These are phyloP conservation scores for Agrilus planipennis DNA, from an alignment of 1,140 invertebrate genomes.

Conservation along the genomic window DNA sequence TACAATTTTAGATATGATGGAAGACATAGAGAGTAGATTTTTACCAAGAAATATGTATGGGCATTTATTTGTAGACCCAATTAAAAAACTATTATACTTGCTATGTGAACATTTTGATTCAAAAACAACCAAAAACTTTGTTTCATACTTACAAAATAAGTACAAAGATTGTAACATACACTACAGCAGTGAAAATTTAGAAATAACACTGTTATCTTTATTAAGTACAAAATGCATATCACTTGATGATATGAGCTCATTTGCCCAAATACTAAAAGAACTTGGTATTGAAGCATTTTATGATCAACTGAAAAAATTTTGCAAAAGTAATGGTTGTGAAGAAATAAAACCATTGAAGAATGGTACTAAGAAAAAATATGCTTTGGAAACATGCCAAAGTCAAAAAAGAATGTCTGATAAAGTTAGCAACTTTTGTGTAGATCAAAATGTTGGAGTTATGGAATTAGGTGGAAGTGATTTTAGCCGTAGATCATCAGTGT, in stretches of 20 bases:
- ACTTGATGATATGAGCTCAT: conserved; percentile 13
- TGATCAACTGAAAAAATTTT: conserved; percentile 8
- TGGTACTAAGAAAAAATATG: too few relatives aligned
- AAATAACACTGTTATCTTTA: conserved; percentile 23
- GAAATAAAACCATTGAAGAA: conserved; percentile 8
- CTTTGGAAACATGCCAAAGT: too few relatives aligned
- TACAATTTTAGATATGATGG: conserved; percentile 17
- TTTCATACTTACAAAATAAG: too few relatives aligned
- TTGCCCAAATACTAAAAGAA: conserved; percentile 16
- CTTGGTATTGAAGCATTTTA: conserved; percentile 16
- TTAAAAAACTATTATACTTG: conserved; percentile 18
- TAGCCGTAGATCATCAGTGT: too few relatives aligned
- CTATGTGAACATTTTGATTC: conserved; percentile 20
- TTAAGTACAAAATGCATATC: conserved; percentile 15
- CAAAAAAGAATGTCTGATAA: too few relatives aligned
- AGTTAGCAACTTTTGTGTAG: too few relatives aligned
- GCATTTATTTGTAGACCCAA: conserved; percentile 12
- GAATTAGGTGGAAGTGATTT: too few relatives aligned
- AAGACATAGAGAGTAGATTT: conserved; percentile 13
- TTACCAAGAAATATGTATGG: conserved; percentile 11
- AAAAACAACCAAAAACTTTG: conserved; percentile 12
- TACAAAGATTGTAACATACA: conserved; percentile 6
- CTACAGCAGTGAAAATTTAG: conserved; percentile 19
- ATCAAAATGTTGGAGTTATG: too few relatives aligned
- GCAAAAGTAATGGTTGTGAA: neutral